These are phyloP conservation scores for Pristionchus japonicus DNA, from an alignment of 2,888 invertebrate genomes.

Conservation along the genomic window DNA sequence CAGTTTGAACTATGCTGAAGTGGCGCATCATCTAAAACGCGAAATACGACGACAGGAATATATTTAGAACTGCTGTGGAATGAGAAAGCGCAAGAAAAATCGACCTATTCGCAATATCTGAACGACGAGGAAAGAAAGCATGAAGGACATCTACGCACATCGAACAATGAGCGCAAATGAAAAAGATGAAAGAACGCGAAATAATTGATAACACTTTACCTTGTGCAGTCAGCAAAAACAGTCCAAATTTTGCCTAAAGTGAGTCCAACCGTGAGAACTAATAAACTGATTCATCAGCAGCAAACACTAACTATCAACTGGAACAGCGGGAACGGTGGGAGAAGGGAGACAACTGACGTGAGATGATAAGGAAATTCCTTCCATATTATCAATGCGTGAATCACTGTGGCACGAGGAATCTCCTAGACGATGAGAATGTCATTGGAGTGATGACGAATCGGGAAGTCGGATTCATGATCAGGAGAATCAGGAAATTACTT, in stretches of 20 bases:
- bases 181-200: not conserved
- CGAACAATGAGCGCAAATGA: too few species aligned
- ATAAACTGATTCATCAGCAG: not conserved
- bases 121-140: not conserved
- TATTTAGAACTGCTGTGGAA: not conserved
- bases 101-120: not conserved
- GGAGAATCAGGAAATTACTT: too few species aligned
- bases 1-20: not conserved
- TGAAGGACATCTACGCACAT: too few species aligned
- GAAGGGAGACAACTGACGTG: not conserved
- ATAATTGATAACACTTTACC: not conserved
- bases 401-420: not conserved
- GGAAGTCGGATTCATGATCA: not conserved
- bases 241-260: too few species aligned
- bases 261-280: too few species aligned
- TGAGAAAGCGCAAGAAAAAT: not conserved
- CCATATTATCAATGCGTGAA: not conserved
- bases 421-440: not conserved
- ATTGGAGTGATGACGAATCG: not conserved
- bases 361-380: constrained; percentile 11
- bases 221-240: not conserved
- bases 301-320: not conserved
- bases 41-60: not conserved
- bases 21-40: not conserved
- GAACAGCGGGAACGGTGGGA: not conserved